Evolutionary conservation across 2,888 invertebrate species (phyloP).

Genomic region (Orthosia gothica): DNA sequence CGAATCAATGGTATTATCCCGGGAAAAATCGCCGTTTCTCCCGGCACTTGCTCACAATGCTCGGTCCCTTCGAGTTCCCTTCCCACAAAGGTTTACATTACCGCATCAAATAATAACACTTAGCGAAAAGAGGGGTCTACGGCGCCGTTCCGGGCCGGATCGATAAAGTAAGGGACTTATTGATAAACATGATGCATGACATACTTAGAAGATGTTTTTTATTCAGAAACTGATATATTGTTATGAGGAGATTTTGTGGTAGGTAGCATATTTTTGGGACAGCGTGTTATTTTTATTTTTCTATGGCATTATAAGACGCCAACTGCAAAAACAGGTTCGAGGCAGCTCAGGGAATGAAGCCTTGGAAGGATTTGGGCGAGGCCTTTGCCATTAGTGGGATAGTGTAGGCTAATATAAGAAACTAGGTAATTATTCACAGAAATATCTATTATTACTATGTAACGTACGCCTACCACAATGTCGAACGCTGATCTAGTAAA

Average conservation of each 20-base stretch:
- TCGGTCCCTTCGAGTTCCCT: constrained; percentile 66
- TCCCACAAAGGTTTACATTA: constrained; percentile 78
- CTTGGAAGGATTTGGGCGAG: too few relatives aligned
- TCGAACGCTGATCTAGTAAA: too few relatives aligned
- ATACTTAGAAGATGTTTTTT: constrained; percentile 56
- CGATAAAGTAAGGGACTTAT: constrained; percentile 74
- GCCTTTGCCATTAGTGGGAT: too few relatives aligned
- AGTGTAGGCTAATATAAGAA: too few relatives aligned
- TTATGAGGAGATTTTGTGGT: constrained; percentile 18
- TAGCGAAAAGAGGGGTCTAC: constrained; percentile 73
- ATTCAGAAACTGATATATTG: constrained; percentile 18
- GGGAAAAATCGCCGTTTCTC: constrained; percentile 43
- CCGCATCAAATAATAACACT: constrained; percentile 85
- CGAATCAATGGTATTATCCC: constrained; percentile 48
- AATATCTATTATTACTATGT: too few relatives aligned
- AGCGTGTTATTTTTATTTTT: background rate
- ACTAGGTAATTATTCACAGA: too few relatives aligned
- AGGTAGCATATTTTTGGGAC: background rate
- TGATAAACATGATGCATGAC: constrained; percentile 74
- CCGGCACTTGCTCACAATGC: constrained; percentile 62
- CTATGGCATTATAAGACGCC: background rate
- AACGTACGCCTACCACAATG: too few relatives aligned
- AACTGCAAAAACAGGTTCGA: too few relatives aligned
- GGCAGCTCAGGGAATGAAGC: too few relatives aligned
- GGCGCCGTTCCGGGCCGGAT: constrained; percentile 63